Base-by-base conservation (phyloP, 2,797 vertebrate genomes). In the Enteromius anoplus region DNA sequence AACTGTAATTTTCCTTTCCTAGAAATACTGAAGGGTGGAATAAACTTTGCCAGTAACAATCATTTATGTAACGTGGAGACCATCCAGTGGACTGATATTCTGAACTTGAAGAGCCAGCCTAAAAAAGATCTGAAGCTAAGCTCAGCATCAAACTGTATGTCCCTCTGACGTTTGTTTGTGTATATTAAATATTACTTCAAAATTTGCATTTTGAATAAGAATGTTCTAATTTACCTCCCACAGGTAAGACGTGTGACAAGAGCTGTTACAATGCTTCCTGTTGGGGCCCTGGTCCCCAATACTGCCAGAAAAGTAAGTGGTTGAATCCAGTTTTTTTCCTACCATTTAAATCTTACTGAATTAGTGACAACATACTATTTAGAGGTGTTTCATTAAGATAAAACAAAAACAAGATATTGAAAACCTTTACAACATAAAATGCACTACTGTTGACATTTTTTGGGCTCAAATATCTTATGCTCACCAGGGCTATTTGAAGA, bases 1-100 rank as follows among this genome's bases (percentile, higher is more conserved):
- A 37, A 64, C 32, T 53, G 5, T 45, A 0, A 15, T 75, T 78
- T n/a, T 64, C 37, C 58, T 88, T 29, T 87, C 0, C 2, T 88
- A 99, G 98, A 99, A 93, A 98, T 99, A 86, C 93, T 99, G 58
- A 95, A 92, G 32, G 98, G 98, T 34, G 96, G 96, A 2, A 95
- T 99, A 3, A 94, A 93, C 66, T 93, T 99, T 87, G 85, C 78
- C 65, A 92, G 66, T 71, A 97, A 97, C 87, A 91, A 90, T 4
- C 62, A 86, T 55, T 91, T 99, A 11, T 99, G 98, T 91, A 95
- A 96, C 26, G 87, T 96, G 88, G 95, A 97, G 34, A 96, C 95
- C 10, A 94, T 99, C 87, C 93, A 96, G 75, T 99, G 98, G 98
- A 85, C 87, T 1, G 98, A 99, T 84, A 97, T 99, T 14, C 87